Evolutionary conservation across 2,113 vertebrate genomes (phyloP).

Genomic region (Epinephelus lanceolatus): DNA sequence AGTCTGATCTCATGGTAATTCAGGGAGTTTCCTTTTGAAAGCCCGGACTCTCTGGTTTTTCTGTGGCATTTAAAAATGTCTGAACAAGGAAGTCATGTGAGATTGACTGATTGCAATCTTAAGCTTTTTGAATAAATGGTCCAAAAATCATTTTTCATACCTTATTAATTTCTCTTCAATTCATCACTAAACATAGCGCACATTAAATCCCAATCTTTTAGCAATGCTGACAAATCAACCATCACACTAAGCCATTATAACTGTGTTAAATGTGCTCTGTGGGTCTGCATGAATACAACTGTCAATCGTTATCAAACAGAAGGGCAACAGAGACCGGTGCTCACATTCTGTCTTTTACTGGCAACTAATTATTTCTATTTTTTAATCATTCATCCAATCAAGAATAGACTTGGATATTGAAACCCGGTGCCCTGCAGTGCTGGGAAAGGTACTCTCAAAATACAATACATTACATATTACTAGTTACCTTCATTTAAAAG

Average conservation of each 20-base stretch:
- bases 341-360: neutral
- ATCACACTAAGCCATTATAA: neutral
- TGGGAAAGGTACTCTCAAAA: no score
- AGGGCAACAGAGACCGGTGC: neutral
- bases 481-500: no score
- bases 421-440: no score
- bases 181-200: neutral
- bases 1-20: constrained; percentile 56
- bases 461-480: no score
- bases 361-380: neutral
- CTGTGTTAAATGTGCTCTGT: neutral
- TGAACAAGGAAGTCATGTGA: neutral
- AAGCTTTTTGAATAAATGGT: neutral
- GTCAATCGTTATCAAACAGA: neutral
- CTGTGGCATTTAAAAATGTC: neutral
- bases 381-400: neutral
- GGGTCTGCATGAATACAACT: neutral
- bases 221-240: neutral
- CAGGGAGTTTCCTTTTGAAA: constrained; percentile 11
- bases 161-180: neutral
- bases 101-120: neutral
- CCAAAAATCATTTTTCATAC: neutral
- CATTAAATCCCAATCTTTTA: neutral
- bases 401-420: neutral
- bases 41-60: neutral